Evolutionary conservation across 2,797 vertebrate species (phyloP).

Genomic region (Falco peregrinus): DNA sequence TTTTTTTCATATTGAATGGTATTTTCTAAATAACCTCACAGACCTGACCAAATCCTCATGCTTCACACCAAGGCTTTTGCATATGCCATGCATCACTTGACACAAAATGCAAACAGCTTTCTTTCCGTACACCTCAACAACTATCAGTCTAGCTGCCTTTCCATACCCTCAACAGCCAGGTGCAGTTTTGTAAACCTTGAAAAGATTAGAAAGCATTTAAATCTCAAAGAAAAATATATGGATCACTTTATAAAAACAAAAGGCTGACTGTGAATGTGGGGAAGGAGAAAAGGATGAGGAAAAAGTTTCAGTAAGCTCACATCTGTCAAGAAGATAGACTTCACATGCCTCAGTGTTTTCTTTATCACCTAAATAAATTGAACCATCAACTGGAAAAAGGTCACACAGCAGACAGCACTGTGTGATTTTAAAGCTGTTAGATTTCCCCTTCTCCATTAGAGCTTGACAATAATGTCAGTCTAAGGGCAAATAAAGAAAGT

Average conservation of each 20-base stretch:
- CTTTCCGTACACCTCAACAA: neutral
- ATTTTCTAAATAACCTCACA: neutral
- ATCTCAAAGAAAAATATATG: conserved; percentile 21
- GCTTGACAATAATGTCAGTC: conserved; percentile 68
- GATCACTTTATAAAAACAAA: conserved; percentile 34
- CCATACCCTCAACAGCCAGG: neutral
- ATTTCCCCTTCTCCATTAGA: conserved; percentile 67
- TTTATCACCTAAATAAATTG: conserved; percentile 70
- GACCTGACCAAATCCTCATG: neutral
- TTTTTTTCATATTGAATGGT: neutral
- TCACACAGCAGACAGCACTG: conserved; percentile 56
- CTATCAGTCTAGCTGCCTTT: neutral
- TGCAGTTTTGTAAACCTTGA: neutral
- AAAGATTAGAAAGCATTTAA: conserved; percentile 37
- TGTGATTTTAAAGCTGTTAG: conserved; percentile 65
- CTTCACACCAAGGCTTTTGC: neutral
- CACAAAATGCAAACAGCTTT: neutral
- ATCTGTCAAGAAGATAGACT: conserved; percentile 57
- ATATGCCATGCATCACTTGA: neutral
- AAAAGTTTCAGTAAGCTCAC: conserved; percentile 46
- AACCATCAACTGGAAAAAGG: conserved; percentile 70
- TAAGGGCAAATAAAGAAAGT: conserved; percentile 69
- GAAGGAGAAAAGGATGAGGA: conserved; percentile 29
- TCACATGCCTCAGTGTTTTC: conserved; percentile 64
- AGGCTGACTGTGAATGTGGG: conserved; percentile 1